Base-by-base conservation (phyloP, 2,113 vertebrate genomes). In the Orthonyx spaldingii region DNA sequence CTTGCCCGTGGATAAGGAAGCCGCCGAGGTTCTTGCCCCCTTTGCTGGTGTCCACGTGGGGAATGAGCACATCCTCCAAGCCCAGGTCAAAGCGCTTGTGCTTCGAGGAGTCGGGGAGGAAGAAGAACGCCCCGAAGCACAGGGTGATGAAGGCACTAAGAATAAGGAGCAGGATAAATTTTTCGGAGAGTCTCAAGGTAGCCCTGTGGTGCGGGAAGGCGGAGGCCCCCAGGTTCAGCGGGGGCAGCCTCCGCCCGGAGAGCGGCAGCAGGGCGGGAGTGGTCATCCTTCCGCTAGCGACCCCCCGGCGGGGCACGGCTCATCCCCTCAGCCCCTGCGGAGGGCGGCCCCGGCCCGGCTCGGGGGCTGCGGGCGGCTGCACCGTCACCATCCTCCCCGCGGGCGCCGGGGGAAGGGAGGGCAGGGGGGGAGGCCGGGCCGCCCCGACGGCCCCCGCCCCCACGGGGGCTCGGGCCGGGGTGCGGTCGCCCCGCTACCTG, bases 81-180 rank as follows among this genome's bases (percentile, higher is more conserved):
- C 99, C 99, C 98, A 99, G 98, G 97, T 99, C 99, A 79, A 99
- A 99, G 96, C 99, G 99, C 97, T 99, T 99, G 98, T 99, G 99
- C 96, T 99, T 99, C 81, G 99, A 99, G 83, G 98, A 99, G 98
- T 99, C 99, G 55, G 99, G 99, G 55, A 99, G 98, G 96, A 99
- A 99, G 98, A 99, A 99, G 97, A 99, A 99, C 78, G 99, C 99
- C 96, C 99, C 99, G 91, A 99, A 99, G 94, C 99, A 99, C 91
- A 99, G 97, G 64, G 99, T 99, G 98, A 99, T 99, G 98, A 99
- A 99, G 99, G 99, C 99, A 99, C 99, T 99, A 95, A 99, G 99
- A 69, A 99, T 99, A 74, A 99, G 99, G 94, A 99, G 99, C 91
- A 99, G 98, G 97, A 99, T 99, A 85, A 99, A 99, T 98, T 99